Conservation (phyloP, 2,113 vertebrate species). For the Pipra filicauda region DNA sequence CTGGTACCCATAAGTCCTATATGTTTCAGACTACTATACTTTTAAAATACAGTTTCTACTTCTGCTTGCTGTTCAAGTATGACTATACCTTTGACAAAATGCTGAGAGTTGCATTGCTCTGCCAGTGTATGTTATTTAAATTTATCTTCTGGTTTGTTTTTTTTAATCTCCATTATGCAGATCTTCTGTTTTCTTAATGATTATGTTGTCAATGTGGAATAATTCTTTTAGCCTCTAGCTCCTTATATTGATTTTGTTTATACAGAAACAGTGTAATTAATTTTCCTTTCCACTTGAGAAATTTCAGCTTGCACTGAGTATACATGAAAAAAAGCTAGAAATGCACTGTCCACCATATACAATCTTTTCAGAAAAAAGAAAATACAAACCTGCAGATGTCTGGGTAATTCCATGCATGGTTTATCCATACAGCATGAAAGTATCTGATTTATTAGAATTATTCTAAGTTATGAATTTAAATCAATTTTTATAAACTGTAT, state of each 20-base stretch:
- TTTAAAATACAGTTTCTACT: background rate
- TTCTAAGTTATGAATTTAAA: background rate
- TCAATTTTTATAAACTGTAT: background rate
- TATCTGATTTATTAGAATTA: background rate
- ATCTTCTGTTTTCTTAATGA: background rate
- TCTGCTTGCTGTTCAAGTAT: background rate
- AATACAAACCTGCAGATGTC: background rate
- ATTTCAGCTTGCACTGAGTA: background rate
- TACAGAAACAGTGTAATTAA: background rate
- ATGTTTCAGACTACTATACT: background rate
- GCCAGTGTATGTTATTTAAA: background rate
- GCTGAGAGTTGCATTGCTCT: background rate
- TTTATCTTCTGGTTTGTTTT: background rate
- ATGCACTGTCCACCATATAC: background rate
- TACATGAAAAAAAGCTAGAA: background rate
- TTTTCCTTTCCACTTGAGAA: background rate
- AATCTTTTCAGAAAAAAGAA: background rate
- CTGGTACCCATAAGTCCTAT: background rate
- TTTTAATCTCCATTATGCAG: background rate
- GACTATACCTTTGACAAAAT: background rate
- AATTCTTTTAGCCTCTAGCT: background rate
- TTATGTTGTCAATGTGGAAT: background rate
- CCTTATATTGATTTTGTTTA: background rate
- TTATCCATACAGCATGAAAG: background rate
- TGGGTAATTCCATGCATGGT: background rate